Conservation (phyloP, 2,888 invertebrate species). For the Drosophila paramelanica region DNA sequence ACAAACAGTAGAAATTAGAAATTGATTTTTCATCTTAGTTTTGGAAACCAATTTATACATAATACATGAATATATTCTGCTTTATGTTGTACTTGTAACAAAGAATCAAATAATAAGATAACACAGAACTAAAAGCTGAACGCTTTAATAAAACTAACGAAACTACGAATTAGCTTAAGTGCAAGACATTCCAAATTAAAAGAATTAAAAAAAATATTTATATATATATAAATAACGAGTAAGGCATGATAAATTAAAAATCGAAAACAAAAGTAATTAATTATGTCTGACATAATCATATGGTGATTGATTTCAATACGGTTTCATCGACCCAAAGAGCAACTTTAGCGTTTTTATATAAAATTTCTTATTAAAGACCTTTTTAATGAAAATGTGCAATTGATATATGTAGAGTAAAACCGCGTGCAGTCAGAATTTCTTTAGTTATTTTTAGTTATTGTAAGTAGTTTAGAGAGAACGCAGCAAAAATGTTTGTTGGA, state of each 20-base stretch:
- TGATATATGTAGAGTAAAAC: slow-evolving; percentile 66
- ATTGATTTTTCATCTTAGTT: slow-evolving; percentile 51
- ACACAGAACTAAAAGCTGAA: slow-evolving; percentile 35
- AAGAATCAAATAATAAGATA: slow-evolving; percentile 24
- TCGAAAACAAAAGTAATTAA: background rate
- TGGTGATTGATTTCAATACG: slow-evolving; percentile 53
- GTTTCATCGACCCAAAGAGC: slow-evolving; percentile 80
- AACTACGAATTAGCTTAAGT: slow-evolving; percentile 59
- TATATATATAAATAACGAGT: slow-evolving; percentile 10
- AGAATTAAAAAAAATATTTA: slow-evolving; percentile 30
- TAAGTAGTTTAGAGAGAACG: slow-evolving; percentile 63
- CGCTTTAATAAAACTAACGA: slow-evolving; percentile 41
- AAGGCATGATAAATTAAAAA: slow-evolving; percentile 12
- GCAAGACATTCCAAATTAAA: slow-evolving; percentile 70
- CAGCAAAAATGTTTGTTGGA: slow-evolving; percentile 71
- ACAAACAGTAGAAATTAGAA: slow-evolving; percentile 86
- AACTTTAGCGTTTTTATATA: slow-evolving; percentile 63
- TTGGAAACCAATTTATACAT: slow-evolving; percentile 48
- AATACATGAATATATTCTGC: slow-evolving; percentile 59
- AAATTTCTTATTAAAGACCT: slow-evolving; percentile 49
- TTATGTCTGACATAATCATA: slow-evolving; percentile 23
- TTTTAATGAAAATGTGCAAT: slow-evolving; percentile 72
- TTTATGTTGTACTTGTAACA: slow-evolving; percentile 38
- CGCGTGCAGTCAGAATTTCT: slow-evolving; percentile 74
- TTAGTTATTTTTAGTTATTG: slow-evolving; percentile 54